A percentile compares a stretch with the other conserved stretches of the same genome.
Conservation (phyloP, 1,140 invertebrate species). For the Cyclina sinensis region DNA sequence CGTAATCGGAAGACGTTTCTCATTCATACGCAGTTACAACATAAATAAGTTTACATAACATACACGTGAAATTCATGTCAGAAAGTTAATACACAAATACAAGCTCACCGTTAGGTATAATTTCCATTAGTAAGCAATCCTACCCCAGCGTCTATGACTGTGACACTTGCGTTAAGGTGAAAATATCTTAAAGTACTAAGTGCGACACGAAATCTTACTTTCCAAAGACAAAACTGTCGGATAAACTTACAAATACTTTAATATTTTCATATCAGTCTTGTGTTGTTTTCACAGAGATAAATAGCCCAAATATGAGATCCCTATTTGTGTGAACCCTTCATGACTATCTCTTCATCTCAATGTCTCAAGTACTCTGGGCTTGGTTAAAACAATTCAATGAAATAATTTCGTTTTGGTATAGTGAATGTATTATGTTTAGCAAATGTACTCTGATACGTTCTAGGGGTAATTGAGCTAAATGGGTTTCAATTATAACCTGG, state of each 20-base stretch:
- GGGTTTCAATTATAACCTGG: too few species aligned
- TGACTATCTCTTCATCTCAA: slow-evolving; percentile 50
- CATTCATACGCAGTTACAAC: too few species aligned
- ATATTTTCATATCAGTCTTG: slow-evolving; percentile 31
- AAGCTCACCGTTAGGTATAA: not conserved
- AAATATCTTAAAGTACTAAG: not conserved
- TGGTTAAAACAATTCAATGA: slow-evolving; percentile 34
- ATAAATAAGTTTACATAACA: too few species aligned
- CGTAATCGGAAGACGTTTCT: too few species aligned
- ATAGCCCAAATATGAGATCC: slow-evolving; percentile 9
- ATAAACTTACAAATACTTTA: not conserved
- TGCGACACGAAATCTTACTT: slow-evolving; percentile 34
- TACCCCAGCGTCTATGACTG: not conserved
- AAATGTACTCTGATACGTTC: not conserved
- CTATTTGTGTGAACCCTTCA: slow-evolving; percentile 40
- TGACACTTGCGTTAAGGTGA: not conserved
- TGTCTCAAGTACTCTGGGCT: not conserved
- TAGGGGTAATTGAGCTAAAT: not conserved
- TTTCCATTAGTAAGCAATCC: not conserved
- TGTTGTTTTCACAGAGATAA: slow-evolving; percentile 19
- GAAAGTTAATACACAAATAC: not conserved
- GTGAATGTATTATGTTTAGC: not conserved
- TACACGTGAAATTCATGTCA: not conserved
- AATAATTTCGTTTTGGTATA: slow-evolving; percentile 15
- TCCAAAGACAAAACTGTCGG: not conserved